Percentiles rank a stretch among this genome's conserved stretches.
These are phyloP conservation scores for Brassicogethes aeneus DNA, from an alignment of 2,888 invertebrate species.

Conservation along the genomic window DNA sequence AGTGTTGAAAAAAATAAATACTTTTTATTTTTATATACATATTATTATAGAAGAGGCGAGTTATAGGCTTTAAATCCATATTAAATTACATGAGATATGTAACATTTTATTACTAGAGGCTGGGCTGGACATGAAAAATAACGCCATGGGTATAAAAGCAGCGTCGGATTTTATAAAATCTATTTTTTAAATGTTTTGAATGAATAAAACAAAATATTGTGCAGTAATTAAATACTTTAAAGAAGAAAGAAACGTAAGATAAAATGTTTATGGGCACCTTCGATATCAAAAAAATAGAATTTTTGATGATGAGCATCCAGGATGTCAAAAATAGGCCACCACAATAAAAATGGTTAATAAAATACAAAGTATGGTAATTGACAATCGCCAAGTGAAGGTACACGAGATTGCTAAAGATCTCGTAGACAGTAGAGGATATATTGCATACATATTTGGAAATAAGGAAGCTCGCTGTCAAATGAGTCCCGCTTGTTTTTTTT, in stretches of 20 bases:
- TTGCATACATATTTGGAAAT: constrained; percentile 1
- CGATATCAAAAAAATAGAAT: background rate
- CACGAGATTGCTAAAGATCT: background rate
- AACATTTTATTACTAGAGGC: too few species aligned
- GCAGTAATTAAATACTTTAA: background rate
- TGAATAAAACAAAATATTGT: background rate
- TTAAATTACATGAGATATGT: too few species aligned
- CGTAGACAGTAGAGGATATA: constrained; percentile 1
- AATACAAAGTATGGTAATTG: background rate
- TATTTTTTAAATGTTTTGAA: too few species aligned
- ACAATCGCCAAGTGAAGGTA: background rate
- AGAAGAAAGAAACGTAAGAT: background rate
- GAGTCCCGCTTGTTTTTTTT: background rate
- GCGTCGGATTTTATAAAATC: too few species aligned
- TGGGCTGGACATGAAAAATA: too few species aligned
- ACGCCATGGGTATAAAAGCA: too few species aligned
- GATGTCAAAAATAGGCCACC: background rate
- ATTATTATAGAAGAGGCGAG: too few species aligned
- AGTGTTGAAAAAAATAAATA: too few species aligned
- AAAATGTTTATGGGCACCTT: background rate
- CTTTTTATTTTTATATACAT: too few species aligned
- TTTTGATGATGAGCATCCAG: background rate
- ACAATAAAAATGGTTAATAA: background rate
- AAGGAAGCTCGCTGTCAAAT: constrained; percentile 1
- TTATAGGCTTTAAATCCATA: too few species aligned